Evolutionary conservation across 2,797 vertebrate genomes (phyloP), one percentile per base, ranked within the genome.

Genomic region (Ctenochaetus hawaiiensis): DNA sequence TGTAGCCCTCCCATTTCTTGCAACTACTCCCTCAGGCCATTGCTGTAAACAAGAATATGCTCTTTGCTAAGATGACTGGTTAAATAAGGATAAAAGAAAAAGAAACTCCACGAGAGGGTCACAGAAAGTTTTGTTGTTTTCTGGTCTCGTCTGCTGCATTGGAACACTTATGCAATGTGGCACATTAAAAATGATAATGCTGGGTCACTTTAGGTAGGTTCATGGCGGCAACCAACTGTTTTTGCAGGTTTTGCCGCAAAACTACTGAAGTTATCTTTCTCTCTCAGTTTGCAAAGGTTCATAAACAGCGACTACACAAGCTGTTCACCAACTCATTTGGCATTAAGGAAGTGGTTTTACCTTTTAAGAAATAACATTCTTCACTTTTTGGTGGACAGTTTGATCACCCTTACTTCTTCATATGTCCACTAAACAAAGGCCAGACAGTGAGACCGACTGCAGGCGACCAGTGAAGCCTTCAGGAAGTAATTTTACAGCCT

Each of bases 1-100:
- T 84, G 70, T 62, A 71, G 53, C 62, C 61, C 75, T 80, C 53
- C 56, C 61, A 72, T 45, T 78, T 86, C 69, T 43, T 62, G 59
- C 70, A 82, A 72, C 67, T 56, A 58, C 66, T 82, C 85, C 87
- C 79, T 22, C 16, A 71, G 77, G 81, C 70, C 63, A 22, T 44
- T 41, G 84, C 75, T 84, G 86, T 90, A 92, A 91, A 93, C 91
- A 91, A 84, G 81, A 82, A 89, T 87, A 81, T 83, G 89, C 88
- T 92, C 74, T 90, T 89, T 87, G 87, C 78, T 52, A 67, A 78
- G 82, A 52, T 66, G 61, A 43, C 49, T 18, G 76, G 69, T 76
- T 84, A 81, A 81, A 81, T 83, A 84, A 89, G 72, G 80, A 87
- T 81, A 63, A 80, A 83, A 83, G 66, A 67, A 41, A 75, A 34